Evolutionary conservation across 2,888 invertebrate genomes (phyloP), one percentile per base, ranked within the genome.

Genomic region (Boloria selene): DNA sequence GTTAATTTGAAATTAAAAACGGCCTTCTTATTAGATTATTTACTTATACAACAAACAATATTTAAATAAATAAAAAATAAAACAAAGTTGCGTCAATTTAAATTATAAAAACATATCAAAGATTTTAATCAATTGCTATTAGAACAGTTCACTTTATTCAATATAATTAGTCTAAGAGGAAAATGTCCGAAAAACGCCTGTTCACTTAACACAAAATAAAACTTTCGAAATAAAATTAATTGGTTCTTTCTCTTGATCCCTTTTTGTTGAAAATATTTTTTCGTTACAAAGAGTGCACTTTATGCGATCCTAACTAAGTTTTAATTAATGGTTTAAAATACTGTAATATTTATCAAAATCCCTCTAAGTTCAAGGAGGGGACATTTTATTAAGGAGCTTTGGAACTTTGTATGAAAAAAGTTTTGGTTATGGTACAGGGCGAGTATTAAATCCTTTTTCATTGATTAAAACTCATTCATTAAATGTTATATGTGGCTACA

Each of bases 161-260:
- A 38, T 38, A 38, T 38, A 38, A 47, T 49, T 6, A 7, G 47
- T 59, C 5, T n/a, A 49, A 49, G 49, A 59, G 59, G 38, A 47
- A 59, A 59, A 49, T 49, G 59, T 38, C 59, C 16, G 17, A 49
- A 13, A 49, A 14, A 31, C 14, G 13, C 50, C 49, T 50, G 59
- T 50, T 49, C 49, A 38, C 62, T 62, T 62, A 45, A 65, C 51
- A 17, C 3, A 22, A 58, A 61, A 54, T 54, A 62, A 68, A 65
- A 68, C 59, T 65, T 63, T 62, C 38, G 59, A 59, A 63, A 65
- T 68, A 42, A 63, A 63, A 62, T 68, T 65, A 66, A 65, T 68
- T 66, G 62, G 68, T 22, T 31, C 65, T 60, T 64, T 55, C 60
- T 67, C 59, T 22, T n/a, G 16, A 54, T 53, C 51, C 51, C 50